These are phyloP conservation scores for Acheta domesticus DNA, from an alignment of 2,888 invertebrate genomes.

Conservation along the genomic window DNA sequence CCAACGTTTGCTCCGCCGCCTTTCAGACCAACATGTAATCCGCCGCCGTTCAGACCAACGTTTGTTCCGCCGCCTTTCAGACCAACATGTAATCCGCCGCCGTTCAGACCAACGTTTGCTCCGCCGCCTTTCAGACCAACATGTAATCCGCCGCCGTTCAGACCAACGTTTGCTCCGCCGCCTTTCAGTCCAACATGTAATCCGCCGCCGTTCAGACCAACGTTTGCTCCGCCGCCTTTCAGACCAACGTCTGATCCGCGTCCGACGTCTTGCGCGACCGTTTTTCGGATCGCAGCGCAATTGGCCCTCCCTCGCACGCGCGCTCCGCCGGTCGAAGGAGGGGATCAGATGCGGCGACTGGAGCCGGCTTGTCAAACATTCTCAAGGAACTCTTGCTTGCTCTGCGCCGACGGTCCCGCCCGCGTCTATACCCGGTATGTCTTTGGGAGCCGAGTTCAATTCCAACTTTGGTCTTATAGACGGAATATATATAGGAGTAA, in stretches of 20 bases:
- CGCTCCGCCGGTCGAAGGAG: neutral
- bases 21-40: too few species aligned
- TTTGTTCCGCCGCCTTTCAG: too few species aligned
- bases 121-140: too few species aligned
- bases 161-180: too few species aligned
- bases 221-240: neutral
- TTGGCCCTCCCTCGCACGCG: neutral
- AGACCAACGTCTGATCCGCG: neutral
- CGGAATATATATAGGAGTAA: slow-evolving; percentile 18
- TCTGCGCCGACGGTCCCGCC: neutral
- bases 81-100: too few species aligned
- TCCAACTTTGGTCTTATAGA: slow-evolving; percentile 9
- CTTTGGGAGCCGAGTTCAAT: slow-evolving; percentile 7
- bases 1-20: too few species aligned
- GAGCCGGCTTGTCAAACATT: neutral
- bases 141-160: too few species aligned
- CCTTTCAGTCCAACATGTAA: too few species aligned
- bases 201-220: too few species aligned
- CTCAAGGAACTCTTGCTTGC: neutral
- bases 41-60: too few species aligned
- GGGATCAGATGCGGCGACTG: neutral
- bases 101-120: too few species aligned
- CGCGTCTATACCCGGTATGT: neutral
- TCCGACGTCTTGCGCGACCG: neutral
- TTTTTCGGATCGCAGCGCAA: neutral